Base-by-base conservation (phyloP, 1,140 invertebrate genomes). In the Trichonephila clavata region DNA sequence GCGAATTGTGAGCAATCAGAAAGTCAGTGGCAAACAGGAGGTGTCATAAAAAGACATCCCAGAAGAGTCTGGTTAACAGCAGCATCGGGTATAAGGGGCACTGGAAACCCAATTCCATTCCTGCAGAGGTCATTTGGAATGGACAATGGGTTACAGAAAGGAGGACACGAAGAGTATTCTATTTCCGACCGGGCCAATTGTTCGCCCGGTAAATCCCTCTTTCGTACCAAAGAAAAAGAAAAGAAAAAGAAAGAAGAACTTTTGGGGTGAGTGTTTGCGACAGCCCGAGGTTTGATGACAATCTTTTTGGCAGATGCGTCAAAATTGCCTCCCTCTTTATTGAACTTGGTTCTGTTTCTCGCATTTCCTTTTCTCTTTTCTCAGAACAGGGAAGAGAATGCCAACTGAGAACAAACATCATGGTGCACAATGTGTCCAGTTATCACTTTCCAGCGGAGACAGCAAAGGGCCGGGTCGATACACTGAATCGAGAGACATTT, bases 31-130 rank as follows among this genome's bases (percentile, higher is more conserved):
- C 91, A 92, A 92, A 86, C 63, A 71, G 57, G 92, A 93, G 83
- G 39, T 93, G 92, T 93, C 92, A 93, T 93, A 93, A 93, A 93
- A 93, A 87, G 68, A 93, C 84, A 88, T 92, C 60, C 39, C 39
- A 43, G 6, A 60, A 71, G 92, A 87, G 86, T 71, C 86, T 14
- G 86, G 84, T 88, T 87, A 93, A 93, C 63, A 71, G 61, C 60
- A 57, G 18, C 59, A 21, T 61, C 32, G 71, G 65, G 27, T 32
- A 89, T 24, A 39, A 89, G 32, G 60, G 71, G 60, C 24, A 57
- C 57, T 32, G 63, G 81, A 87, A 77, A 93, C 92, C 63, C 86
- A 93, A 93, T 93, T 81, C 86, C 50, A 8, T n/a, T 63, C 24
- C n/a, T 39, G 63, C 60, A 63, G 63, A 63, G 84, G 92, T 93